Base-by-base conservation (phyloP, 2,888 invertebrate genomes). In the Neoascia interrupta region DNA sequence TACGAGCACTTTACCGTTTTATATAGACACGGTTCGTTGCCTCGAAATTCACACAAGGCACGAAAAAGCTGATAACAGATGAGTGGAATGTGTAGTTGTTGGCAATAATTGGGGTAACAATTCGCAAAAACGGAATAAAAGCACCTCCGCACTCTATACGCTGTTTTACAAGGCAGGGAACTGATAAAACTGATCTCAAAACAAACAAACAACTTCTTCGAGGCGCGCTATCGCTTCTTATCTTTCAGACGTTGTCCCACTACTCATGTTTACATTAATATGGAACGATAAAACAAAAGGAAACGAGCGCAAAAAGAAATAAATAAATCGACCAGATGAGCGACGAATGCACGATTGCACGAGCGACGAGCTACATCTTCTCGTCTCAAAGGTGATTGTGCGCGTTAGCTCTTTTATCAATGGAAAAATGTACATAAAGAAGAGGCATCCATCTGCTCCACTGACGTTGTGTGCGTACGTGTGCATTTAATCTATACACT, bases 111-210 rank as follows among this genome's bases (percentile, higher is more conserved):
- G 13, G 11, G 11, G 18, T 43, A 23, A 23, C 5, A 41, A 10
- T 13, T 26, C 26, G 45, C 6, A n/a, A 41, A 51, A 34, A 4
- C 8, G 3, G 5, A 34, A 11, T 37, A 13, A 8, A 34, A 37
- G 45, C 23, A 51, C 58, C 21, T 47, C 34, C 5, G n/a, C 8
- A 34, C 43, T 16, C 16, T 49, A 43, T 49, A 36, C 10, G n/a
- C 39, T 23, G 64, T 41, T 16, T 34, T 26, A 47, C 60, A 51
- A n/a, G n/a, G n/a, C n/a, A n/a, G n/a, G n/a, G 36, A 60, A 60
- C 72, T 79, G 73, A 79, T 66, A 60, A 76, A 79, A 73, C 63
- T 43, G n/a, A 72, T 19, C 5, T 6, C 31, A 73, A 73, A 79
- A 61, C 61, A 73, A 79, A 73, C 60, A 79, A n/a, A 49, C 28